These are phyloP conservation scores for Drosophila affinis DNA, from an alignment of 2,888 invertebrate species.

Conservation along the genomic window DNA sequence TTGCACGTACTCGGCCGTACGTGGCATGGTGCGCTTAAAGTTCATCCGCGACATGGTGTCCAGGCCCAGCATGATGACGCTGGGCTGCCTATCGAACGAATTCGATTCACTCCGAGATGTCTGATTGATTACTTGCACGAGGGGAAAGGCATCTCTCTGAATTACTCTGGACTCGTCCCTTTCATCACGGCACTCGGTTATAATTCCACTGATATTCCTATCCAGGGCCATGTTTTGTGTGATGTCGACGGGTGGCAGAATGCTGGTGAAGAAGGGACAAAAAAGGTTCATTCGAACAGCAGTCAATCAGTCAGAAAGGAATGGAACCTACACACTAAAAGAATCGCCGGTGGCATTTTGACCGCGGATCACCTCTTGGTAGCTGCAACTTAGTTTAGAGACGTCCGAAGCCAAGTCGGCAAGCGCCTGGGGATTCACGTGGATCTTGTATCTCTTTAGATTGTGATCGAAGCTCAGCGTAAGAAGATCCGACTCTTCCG, in stretches of 20 bases:
- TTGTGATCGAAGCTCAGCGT: conserved; percentile 25
- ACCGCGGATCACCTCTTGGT: conserved; percentile 21
- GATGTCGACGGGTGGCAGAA: conserved; percentile 15
- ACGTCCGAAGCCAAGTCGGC: neutral
- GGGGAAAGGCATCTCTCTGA: conserved; percentile 84
- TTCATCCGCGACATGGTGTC: conserved; percentile 87
- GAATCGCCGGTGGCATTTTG: neutral
- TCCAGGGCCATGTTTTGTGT: neutral
- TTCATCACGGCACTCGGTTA: conserved; percentile 45
- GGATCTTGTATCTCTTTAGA: conserved; percentile 27
- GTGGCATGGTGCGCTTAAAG: conserved; percentile 89
- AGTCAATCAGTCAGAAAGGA: too few relatives aligned
- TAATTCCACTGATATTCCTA: conserved; percentile 26
- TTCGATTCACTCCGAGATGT: neutral
- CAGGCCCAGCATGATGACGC: conserved; percentile 91
- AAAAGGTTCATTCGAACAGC: too few relatives aligned
- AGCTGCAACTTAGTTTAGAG: conserved; percentile 23
- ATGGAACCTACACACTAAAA: conserved; percentile 16
- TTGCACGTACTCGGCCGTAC: conserved; percentile 87
- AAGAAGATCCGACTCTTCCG: conserved; percentile 24
- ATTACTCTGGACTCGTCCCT: conserved; percentile 51
- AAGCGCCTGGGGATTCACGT: conserved; percentile 2
- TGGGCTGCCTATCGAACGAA: conserved; percentile 79
- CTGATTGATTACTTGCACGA: conserved; percentile 81
- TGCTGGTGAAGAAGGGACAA: conserved; percentile 15